Conservation (phyloP, 2,888 invertebrate genomes). For the Boloria selene region DNA sequence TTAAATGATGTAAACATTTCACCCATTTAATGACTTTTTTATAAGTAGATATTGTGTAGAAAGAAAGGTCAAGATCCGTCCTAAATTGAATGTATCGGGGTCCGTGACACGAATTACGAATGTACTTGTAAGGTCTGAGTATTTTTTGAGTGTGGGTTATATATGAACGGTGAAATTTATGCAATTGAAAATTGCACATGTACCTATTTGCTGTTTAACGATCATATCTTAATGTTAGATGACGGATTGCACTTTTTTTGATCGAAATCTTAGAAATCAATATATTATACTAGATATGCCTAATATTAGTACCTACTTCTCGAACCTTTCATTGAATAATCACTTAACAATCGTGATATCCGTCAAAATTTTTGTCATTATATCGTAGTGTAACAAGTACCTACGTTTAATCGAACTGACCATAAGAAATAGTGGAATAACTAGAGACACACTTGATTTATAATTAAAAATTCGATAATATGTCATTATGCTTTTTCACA, state of each 20-base stretch:
- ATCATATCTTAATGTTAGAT: constrained; percentile 3
- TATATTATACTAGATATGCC: no score
- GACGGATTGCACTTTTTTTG: constrained; percentile 12
- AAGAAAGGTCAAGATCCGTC: constrained; percentile 45
- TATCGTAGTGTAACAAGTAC: no score
- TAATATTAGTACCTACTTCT: no score
- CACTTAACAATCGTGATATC: no score
- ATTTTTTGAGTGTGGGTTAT: constrained; percentile 31
- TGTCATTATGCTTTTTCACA: background rate
- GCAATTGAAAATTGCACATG: constrained; percentile 33
- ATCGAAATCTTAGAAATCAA: no score
- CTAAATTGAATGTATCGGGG: constrained; percentile 40
- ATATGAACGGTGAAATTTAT: constrained; percentile 23
- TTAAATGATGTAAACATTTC: constrained; percentile 10
- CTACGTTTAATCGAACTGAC: no score
- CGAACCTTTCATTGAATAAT: no score
- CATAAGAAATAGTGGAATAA: background rate
- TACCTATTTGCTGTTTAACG: constrained; percentile 20
- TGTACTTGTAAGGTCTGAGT: constrained; percentile 29
- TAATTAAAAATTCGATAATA: background rate
- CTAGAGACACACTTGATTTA: background rate
- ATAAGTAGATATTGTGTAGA: constrained; percentile 26
- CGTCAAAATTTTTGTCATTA: no score
- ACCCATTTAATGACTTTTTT: constrained; percentile 1
- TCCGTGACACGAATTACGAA: constrained; percentile 38